These are phyloP conservation scores for Schizopygopsis malacanthus DNA, from an alignment of 2,797 vertebrate genomes.

Conservation along the genomic window DNA sequence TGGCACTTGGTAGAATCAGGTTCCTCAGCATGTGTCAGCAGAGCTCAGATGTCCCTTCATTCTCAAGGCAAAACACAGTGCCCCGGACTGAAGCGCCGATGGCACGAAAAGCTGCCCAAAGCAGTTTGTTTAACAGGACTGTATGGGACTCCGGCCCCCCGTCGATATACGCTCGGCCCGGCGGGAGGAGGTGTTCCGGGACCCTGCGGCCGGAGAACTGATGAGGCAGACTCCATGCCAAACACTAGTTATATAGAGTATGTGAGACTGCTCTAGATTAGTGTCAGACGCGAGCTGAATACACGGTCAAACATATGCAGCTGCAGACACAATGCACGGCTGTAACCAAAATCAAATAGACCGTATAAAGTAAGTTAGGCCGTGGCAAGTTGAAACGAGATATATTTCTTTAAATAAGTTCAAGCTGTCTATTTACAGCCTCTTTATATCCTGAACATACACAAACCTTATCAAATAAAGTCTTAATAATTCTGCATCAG, in stretches of 20 bases:
- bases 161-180: not conserved
- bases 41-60: not conserved
- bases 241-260: conserved; percentile 2
- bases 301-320: not conserved
- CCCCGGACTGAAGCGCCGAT: conserved; percentile 24
- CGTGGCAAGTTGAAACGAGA: not conserved
- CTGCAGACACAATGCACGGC: not conserved
- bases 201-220: conserved; percentile 29
- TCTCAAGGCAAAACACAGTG: conserved; percentile 11
- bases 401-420: not conserved
- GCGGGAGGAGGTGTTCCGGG: conserved; percentile 5
- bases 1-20: no score
- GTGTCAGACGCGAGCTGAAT: not conserved
- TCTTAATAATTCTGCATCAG: not conserved
- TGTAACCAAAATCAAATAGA: not conserved
- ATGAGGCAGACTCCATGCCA: conserved; percentile 50
- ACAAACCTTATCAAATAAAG: not conserved
- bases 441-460: no score
- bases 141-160: conserved; percentile 35
- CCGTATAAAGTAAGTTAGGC: not conserved
- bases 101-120: conserved; percentile 51
- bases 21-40: not conserved
- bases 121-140: conserved; percentile 44
- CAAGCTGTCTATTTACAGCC: not conserved
- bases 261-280: conserved; percentile 11